Evolutionary conservation across 2,797 vertebrate species (phyloP), one percentile per base, ranked within the genome.

Genomic region (Acanthis flammea): DNA sequence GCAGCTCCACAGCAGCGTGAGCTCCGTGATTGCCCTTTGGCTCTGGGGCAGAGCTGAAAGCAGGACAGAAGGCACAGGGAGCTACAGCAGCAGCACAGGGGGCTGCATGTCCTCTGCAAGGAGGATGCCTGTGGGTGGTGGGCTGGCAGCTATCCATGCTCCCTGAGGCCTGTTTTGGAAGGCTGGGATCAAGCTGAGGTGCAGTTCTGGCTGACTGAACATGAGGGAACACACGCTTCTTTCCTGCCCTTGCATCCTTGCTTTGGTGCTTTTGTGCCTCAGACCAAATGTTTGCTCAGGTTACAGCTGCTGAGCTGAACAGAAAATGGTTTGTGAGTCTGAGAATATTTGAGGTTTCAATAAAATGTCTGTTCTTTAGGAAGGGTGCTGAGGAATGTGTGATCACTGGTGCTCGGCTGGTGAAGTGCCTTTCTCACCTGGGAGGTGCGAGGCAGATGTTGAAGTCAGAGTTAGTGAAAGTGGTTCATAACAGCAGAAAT

Each of bases 1-100:
- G 28, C 27, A 6, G 10, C 39, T 71, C 31, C 22, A 6, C 19
- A 24, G 70, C 77, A 19, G 0, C 0, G 0, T 35, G 4, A 72
- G 55, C 37, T 19, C 65, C 1, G 2, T 13, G 28, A 4, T 25
- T 21, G 37, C 35, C 41, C 65, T 41, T 45, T 50, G 44, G 58
- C 6, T 14, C 27, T 30, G 61, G 28, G 31, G 10, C 33, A 3
- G 35, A 13, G 80, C 80, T 82, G 58, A 44, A 72, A 77, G 55
- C 27, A 21, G 68, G 55, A 37, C 8, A 1, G 3, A 67, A 44
- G 66, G 54, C 4, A 2, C 7, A 4, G 51, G 42, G 61, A 81
- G 70, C 35, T 70, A 3, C 53, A 33, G 14, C 28, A 48, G 65
- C 60, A 31, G 16, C 0, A 0, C 19, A 10, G 8, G 51, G 42